Evolutionary conservation across 2,113 vertebrate species (phyloP), one percentile per base, ranked within the genome.

Genomic region (Phyllopteryx taeniolatus): DNA sequence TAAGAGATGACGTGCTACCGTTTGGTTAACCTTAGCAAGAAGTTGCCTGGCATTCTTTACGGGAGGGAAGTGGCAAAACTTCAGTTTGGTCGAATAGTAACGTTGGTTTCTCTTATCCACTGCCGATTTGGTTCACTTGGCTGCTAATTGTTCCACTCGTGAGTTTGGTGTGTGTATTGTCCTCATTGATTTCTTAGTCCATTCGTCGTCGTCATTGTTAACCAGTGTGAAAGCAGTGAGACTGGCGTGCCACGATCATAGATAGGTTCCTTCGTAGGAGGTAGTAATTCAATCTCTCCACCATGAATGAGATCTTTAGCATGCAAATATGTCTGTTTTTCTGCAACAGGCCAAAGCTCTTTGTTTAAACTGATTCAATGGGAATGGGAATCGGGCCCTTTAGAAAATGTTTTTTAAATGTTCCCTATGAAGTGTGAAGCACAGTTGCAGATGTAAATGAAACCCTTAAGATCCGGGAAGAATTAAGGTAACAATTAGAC

Each of bases 301-400:
- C 51, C 42, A 67, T 86, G 77, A 89, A 82, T 85, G 72, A 73
- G 71, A 61, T 72, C 78, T 71, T 78, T 74, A 74, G 51, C 69
- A 77, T 70, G 76, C 70, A 70, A 77, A 81, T 70, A 78, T 68
- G 63, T 59, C 75, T 73, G 80, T 86, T 87, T 78, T 87, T 70
- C 73, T 59, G 44, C 20, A 56, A 22, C 49, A 83, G 73, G 86
- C 78, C 77, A 61, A 70, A 72, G 53, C 53, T 74, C 76, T 79
- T 79, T 87, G 76, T 84, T 70, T 75, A 8, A 67, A 83, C 79
- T 35, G 78, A 72, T 69, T 82, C 74, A 79, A 77, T 73, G 79
- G 59, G 80, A 85, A 84, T 88, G 76, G 85, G 17, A 85, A 87
- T 89, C 17, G 76, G 83, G 68, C 68, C 53, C 2, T 64, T 68